Evolutionary conservation across 2,113 vertebrate species (phyloP).

Genomic region (Sisor rabdophorus): DNA sequence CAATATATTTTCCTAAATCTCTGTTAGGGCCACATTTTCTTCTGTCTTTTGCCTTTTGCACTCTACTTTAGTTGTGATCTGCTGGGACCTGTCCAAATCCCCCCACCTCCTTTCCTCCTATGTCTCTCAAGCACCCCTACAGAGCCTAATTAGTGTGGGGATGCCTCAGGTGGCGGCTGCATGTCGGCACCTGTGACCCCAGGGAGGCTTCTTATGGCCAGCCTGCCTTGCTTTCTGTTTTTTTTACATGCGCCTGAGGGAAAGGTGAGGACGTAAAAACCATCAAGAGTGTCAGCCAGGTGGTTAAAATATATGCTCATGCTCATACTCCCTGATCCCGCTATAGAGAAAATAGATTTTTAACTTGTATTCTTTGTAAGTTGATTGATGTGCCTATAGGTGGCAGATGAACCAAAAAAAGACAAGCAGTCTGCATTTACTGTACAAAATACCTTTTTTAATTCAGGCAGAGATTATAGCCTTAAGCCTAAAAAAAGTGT

Average conservation of each 20-base stretch:
- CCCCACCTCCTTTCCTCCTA: not conserved
- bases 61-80: conserved; percentile 32
- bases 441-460: not conserved
- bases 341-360: not conserved
- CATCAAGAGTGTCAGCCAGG: conserved; percentile 26
- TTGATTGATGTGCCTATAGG: conserved; percentile 13
- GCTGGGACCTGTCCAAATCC: conserved; percentile 49
- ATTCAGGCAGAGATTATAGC: not conserved
- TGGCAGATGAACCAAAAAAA: conserved; percentile 12
- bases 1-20: not conserved
- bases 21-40: not conserved
- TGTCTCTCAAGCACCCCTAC: conserved; percentile 41
- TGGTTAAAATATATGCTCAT: conserved; percentile 16
- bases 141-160: conserved; percentile 56
- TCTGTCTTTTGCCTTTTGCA: not conserved
- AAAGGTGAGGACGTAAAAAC: conserved; percentile 30
- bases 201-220: conserved; percentile 44
- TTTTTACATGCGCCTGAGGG: conserved; percentile 38
- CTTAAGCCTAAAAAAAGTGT: not conserved
- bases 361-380: not conserved
- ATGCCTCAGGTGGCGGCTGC: conserved; percentile 51
- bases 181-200: conserved; percentile 56
- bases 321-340: conserved; percentile 8
- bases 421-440: conserved; percentile 13
- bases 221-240: not conserved